Percentiles rank a stretch among this genome's conserved stretches.
phyloP scores from a whole-genome alignment of 2,888 invertebrate genomes.

The Stenodema calcarata region DNA sequence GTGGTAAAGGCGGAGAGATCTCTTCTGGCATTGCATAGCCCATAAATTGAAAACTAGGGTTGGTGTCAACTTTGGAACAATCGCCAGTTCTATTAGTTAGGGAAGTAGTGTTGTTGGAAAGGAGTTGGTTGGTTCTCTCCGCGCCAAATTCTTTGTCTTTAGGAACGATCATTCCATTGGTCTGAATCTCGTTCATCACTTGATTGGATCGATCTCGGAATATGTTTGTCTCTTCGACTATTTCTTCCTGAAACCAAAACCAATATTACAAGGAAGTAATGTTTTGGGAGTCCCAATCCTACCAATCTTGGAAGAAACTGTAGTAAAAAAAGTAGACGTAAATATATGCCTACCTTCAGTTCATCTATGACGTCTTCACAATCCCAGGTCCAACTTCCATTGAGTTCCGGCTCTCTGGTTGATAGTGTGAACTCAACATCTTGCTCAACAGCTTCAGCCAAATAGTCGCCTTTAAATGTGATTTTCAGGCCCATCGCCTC shows the following conservation, averaged over 20 bases:
- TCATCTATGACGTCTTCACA: conserved; percentile 50
- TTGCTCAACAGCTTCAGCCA: conserved; percentile 81
- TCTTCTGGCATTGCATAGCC: conserved; percentile 37
- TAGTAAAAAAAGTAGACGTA: no score
- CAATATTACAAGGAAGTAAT: not conserved
- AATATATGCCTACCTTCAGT: no score
- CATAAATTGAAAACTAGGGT: conserved; percentile 7
- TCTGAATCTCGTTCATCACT: conserved; percentile 61
- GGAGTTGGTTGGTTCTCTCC: not conserved
- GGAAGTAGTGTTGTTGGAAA: not conserved
- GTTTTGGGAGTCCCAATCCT: not conserved
- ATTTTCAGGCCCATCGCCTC: conserved; percentile 50
- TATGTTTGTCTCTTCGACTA: conserved; percentile 51
- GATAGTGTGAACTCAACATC: conserved; percentile 37
- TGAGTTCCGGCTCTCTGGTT: conserved; percentile 24
- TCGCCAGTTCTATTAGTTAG: not conserved
- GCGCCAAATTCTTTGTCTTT: conserved; percentile 58
- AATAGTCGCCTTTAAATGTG: conserved; percentile 73
- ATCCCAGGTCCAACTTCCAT: conserved; percentile 55
- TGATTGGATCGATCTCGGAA: conserved; percentile 60
- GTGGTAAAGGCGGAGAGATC: not conserved
- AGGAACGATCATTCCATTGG: conserved; percentile 60
- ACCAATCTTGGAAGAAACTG: no score
- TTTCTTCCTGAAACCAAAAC: conserved; percentile 49
- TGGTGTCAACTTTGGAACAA: not conserved